Evolutionary conservation across 1,140 invertebrate genomes (phyloP).

Genomic region (Palaemon carinicauda): DNA sequence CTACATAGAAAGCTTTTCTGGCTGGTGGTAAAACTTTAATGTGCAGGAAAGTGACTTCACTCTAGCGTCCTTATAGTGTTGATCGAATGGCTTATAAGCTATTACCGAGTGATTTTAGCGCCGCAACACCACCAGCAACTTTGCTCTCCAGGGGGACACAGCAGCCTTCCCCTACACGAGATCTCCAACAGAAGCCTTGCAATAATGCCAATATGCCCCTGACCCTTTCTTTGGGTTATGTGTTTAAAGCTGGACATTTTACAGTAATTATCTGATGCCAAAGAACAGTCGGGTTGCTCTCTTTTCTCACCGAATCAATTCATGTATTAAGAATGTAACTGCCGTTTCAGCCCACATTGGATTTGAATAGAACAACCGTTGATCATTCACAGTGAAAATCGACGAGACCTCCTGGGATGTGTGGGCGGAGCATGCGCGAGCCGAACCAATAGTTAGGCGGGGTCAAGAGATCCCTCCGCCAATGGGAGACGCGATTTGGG

Average conservation of each 20-base stretch:
- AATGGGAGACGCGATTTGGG: slow-evolving; percentile 10
- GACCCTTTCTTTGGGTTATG: too few relatives aligned
- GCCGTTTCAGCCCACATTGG: slow-evolving; percentile 46
- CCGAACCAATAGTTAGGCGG: background rate
- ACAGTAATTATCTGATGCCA: slow-evolving; percentile 29
- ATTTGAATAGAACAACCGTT: slow-evolving; percentile 57
- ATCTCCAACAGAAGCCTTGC: background rate
- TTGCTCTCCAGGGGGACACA: too few relatives aligned
- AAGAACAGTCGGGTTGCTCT: slow-evolving; percentile 27
- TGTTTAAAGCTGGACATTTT: background rate
- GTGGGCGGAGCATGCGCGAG: slow-evolving; percentile 49
- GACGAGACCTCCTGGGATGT: too few relatives aligned
- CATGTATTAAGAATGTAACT: slow-evolving; percentile 53
- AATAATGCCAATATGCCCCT: too few relatives aligned
- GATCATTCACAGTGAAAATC: slow-evolving; percentile 51
- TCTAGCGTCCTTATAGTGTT: slow-evolving; percentile 41
- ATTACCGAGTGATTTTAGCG: slow-evolving; percentile 55
- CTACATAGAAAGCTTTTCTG: background rate
- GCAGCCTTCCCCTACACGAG: background rate
- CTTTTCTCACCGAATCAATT: slow-evolving; percentile 48
- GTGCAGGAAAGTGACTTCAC: slow-evolving; percentile 44
- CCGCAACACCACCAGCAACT: slow-evolving; percentile 16
- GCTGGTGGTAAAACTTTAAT: slow-evolving; percentile 23
- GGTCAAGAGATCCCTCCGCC: background rate
- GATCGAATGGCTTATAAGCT: slow-evolving; percentile 49